Base-by-base conservation (phyloP, 2,797 vertebrate genomes). In the Aldrovandia affinis region DNA sequence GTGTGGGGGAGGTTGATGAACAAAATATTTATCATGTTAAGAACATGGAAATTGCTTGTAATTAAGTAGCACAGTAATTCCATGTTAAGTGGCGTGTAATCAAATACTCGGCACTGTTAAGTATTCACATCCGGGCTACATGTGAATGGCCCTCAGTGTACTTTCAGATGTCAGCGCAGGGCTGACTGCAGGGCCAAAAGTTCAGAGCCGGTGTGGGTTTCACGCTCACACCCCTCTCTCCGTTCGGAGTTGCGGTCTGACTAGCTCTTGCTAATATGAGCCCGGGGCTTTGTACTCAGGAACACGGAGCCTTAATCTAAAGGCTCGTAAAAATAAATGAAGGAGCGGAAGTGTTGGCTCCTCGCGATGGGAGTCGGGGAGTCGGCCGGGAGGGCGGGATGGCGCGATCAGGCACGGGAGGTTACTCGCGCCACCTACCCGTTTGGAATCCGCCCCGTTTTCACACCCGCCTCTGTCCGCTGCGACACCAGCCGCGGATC, bases 311-410 rank as follows among this genome's bases (percentile, higher is more conserved):
- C 91, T 63, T 88, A 70, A 89, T 91, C 87, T 86, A 90, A 91
- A 92, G 89, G 92, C 78, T 83, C 83, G 88, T 89, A 88, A 93
- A 94, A 95, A 95, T 91, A 95, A 95, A 93, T 89, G 88, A 87
- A 86, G 39, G 85, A 92, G 92, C 91, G 92, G 93, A 94, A 93
- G 91, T 90, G 92, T 93, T 91, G 91, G 93, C 93, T 95, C 95
- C 93, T 91, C 90, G 89, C 86, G 88, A 91, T 91, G 93, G 30
- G 63, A 30, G 55, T 14, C 92, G 94, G 91, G 89, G 91, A 88
- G 88, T 87, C 73, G 3, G 39, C 20, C 4, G 77, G 44, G 5
- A 9, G n/a, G n/a, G 2, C 20, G 22, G 73, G 7, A 20, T 1
- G n/a, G 9, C 30, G 68, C 30, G 47, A 50, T 22, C 25, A 30